phyloP scores from a whole-genome alignment of 2,113 vertebrate species.

The Athene noctua region DNA sequence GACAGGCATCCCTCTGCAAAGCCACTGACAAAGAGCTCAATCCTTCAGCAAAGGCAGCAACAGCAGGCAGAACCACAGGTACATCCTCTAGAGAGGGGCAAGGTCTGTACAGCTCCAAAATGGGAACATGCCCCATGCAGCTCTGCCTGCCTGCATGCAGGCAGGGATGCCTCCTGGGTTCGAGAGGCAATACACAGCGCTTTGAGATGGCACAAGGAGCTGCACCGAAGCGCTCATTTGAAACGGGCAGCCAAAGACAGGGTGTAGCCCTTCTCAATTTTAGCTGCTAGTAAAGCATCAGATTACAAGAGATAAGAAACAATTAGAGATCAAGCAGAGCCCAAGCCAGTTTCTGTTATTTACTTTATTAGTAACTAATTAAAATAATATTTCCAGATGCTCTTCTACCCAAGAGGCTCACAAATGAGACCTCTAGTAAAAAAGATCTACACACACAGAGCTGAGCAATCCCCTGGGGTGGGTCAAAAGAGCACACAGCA shows the following conservation, averaged over 20 bases:
- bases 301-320: background rate
- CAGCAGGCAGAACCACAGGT: background rate
- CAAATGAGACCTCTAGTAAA: background rate
- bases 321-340: background rate
- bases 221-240: background rate
- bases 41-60: background rate
- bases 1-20: background rate
- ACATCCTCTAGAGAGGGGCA: background rate
- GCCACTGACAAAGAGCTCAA: background rate
- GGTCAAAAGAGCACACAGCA: background rate
- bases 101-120: background rate
- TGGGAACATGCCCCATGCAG: rapidly evolving
- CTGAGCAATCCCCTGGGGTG: background rate
- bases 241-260: background rate
- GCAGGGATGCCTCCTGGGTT: background rate
- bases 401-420: background rate
- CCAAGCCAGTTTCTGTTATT: background rate
- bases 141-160: background rate
- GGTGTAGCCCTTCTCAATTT: background rate
- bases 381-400: background rate
- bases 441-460: background rate
- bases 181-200: rapidly evolving
- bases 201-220: background rate
- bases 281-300: background rate
- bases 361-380: background rate